Base-by-base conservation (phyloP, 1,140 invertebrate species). In the Arion vulgaris region DNA sequence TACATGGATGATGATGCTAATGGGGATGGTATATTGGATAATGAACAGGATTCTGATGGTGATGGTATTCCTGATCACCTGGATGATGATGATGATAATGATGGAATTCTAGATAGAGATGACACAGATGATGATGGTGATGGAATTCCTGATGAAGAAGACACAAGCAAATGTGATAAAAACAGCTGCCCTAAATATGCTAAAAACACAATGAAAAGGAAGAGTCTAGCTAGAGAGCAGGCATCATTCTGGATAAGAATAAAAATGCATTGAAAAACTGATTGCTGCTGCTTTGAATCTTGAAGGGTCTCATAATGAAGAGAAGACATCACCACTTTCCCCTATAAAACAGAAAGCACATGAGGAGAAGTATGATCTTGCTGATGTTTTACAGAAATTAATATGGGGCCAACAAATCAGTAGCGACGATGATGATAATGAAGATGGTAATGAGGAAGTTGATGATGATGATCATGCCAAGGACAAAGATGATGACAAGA, bases 61-160 rank as follows among this genome's bases (percentile, higher is more conserved):
- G 89, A 73, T 73, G 71, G 71, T 41, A 73, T 73, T 73, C 71
- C 71, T 5, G 71, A 73, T 73, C 38, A 73, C n/a, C 38, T 73
- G 71, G 71, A 73, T 45, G 71, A 73, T 41, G 71, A 73, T 45
- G 71, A 73, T 45, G 71, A 73, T 38, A 73, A 73, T 45, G 71
- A 73, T 73, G 71, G 71, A 7, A 73, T 73, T 73, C 71, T 87
- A 81, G 74, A 76, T 32, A 76, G 51, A 28, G n/a, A 28, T 23
- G 51, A 76, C 45, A 76, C 41, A 13, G 51, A 76, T 32, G 85
- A 83, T 73, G 87, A 90, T 86, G 87, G 87, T 51, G 87, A 90
- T 86, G 88, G 89, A 0, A 90, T 91, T 80, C 89, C 88, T 1
- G 88, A 91, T 83, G 85, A 84, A 51, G 91, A 92, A 75, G 87